phyloP scores from a whole-genome alignment of 1,140 invertebrate species.

The Scaptomyza hsui region DNA sequence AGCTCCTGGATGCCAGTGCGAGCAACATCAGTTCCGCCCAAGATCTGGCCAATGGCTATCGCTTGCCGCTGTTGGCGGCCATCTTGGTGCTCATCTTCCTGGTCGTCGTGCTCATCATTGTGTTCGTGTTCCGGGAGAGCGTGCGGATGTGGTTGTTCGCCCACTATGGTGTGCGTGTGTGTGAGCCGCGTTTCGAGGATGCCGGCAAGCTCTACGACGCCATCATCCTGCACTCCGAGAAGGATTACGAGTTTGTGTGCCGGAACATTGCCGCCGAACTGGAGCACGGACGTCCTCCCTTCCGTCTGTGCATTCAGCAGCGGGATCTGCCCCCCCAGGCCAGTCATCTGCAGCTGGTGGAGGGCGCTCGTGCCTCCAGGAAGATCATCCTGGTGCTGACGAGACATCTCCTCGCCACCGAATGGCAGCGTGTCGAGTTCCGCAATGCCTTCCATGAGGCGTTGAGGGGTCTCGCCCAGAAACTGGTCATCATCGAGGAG shows the following conservation, averaged over 20 bases:
- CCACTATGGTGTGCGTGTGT: slow-evolving; percentile 93
- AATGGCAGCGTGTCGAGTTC: slow-evolving; percentile 94
- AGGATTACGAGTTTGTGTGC: slow-evolving; percentile 95
- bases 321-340: slow-evolving; percentile 90
- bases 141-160: slow-evolving; percentile 95
- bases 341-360: slow-evolving; percentile 91
- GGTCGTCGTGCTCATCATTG: slow-evolving; percentile 90
- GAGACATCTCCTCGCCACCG: slow-evolving; percentile 93
- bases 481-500: slow-evolving; percentile 94
- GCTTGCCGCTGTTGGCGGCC: slow-evolving; percentile 91
- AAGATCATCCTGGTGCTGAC: slow-evolving; percentile 92
- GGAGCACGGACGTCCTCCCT: slow-evolving; percentile 89
- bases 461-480: slow-evolving; percentile 91
- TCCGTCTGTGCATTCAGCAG: slow-evolving; percentile 94
- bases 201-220: slow-evolving; percentile 95
- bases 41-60: slow-evolving; percentile 89
- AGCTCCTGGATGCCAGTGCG: slow-evolving; percentile 87
- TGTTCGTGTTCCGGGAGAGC: slow-evolving; percentile 93
- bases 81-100: slow-evolving; percentile 90
- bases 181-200: slow-evolving; percentile 87
- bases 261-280: slow-evolving; percentile 93
- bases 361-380: slow-evolving; percentile 93
- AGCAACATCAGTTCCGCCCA: slow-evolving; percentile 89
- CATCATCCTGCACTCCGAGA: slow-evolving; percentile 95
- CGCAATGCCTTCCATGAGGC: slow-evolving; percentile 93